Conservation (phyloP, 2,113 vertebrate genomes). For the Uria aalge region DNA sequence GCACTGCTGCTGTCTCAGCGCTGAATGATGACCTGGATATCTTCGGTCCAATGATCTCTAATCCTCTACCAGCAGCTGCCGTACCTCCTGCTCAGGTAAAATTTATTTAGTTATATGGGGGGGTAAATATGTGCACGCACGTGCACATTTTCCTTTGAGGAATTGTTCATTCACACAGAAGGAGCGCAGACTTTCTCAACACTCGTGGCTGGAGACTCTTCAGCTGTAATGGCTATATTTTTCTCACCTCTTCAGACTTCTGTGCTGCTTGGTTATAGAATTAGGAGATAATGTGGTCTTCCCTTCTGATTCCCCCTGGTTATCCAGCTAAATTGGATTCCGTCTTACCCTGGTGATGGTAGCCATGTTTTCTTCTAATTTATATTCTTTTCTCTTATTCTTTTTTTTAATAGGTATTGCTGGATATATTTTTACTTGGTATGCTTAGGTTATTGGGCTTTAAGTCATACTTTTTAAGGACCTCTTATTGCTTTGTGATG, state of each 20-base stretch:
- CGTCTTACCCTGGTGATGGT: background rate
- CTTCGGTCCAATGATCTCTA: slow-evolving; percentile 98
- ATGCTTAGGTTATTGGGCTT: background rate
- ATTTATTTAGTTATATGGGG: background rate
- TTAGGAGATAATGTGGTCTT: background rate
- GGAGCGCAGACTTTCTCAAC: background rate
- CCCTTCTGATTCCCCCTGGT: background rate
- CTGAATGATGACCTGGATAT: slow-evolving; percentile 91
- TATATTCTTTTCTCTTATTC: background rate
- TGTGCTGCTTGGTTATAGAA: background rate
- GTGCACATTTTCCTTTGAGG: background rate
- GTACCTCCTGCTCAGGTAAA: slow-evolving; percentile 75
- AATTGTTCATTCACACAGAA: background rate
- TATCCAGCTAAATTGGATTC: background rate
- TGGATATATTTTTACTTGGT: background rate
- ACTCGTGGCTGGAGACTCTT: background rate
- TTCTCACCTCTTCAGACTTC: background rate
- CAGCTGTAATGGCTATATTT: background rate
- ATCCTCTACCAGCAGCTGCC: slow-evolving; percentile 85
- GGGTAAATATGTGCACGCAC: background rate
- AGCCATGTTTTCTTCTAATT: background rate
- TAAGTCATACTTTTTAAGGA: background rate
- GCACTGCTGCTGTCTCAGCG: slow-evolving; percentile 61
- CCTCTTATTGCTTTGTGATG: background rate
- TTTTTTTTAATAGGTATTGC: background rate